Evolutionary conservation across 2,888 invertebrate genomes (phyloP), one percentile per base, ranked within the genome.

Genomic region (Rhingia campestris): DNA sequence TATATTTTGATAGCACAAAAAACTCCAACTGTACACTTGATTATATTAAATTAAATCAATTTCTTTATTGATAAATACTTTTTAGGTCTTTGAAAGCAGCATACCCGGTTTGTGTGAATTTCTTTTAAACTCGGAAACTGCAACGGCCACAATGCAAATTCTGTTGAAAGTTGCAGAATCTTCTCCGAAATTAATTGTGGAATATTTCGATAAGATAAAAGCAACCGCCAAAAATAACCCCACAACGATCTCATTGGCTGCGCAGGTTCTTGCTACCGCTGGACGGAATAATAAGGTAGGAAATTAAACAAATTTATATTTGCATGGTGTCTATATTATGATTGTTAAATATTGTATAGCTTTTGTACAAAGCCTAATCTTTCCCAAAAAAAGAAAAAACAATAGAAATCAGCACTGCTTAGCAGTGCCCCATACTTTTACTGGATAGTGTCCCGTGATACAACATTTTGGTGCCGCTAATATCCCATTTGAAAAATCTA

Each of bases 51-150:
- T n/a, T 22, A 10, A 47, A 61, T 51, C 4, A 33, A n/a, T 43
- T 5, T 10, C 2, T 41, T 39, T 58, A 74, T 81, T 39, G 7
- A 56, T 9, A n/a, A 32, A 32, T 69, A 72, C 67, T 35, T 88
- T 89, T 41, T 89, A 95, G 94, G 92, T 97, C 4, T 91, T 98
- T 87, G 95, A 96, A 91, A 94, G 95, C 0, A 96, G 96, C 88
- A 94, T 98, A 54, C 95, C 96, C 0, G 96, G 96, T 90, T 92
- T 98, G 76, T 94, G 96, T 88, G 95, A 95, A 53, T 97, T 96
- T 89, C 92, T 98, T 30, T 88, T 87, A 35, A 93, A 92, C 88
- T 92, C 93, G 22, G 92, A 94, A 72, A 93, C 94, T n/a, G 92
- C 93, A 43, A 92, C 93, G 30, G 93, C 94, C 54, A 94, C 95